Evolutionary conservation across 2,113 vertebrate genomes (phyloP).

Genomic region (Tricholaema leucomelas): DNA sequence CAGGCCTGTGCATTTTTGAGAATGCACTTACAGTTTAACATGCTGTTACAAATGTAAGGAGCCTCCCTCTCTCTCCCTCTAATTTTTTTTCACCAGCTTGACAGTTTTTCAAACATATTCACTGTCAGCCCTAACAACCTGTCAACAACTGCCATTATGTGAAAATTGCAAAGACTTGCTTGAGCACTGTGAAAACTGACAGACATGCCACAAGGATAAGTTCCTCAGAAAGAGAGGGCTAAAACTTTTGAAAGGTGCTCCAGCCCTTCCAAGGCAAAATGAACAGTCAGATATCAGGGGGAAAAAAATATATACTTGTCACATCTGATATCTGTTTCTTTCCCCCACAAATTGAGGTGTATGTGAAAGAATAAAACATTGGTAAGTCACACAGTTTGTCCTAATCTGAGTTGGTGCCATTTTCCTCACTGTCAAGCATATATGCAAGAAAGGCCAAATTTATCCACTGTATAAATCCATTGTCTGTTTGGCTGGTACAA

Average conservation of each 20-base stretch:
- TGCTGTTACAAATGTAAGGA: conserved; percentile 79
- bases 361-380: conserved; percentile 77
- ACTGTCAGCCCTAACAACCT: conserved; percentile 88
- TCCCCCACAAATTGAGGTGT: conserved; percentile 74
- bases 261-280: conserved; percentile 85
- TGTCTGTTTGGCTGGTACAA: background rate
- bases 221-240: conserved; percentile 82
- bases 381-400: conserved; percentile 59
- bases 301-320: conserved; percentile 80
- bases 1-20: conserved; percentile 63
- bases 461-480: background rate
- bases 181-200: conserved; percentile 89
- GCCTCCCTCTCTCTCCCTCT: conserved; percentile 73
- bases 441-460: background rate
- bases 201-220: conserved; percentile 92
- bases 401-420: conserved; percentile 40
- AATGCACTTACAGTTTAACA: conserved; percentile 72
- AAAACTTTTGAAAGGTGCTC: conserved; percentile 88
- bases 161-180: conserved; percentile 82
- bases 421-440: conserved; percentile 42
- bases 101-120: conserved; percentile 94
- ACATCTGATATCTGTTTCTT: conserved; percentile 84
- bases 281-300: conserved; percentile 87
- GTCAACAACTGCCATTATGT: conserved; percentile 88
- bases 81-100: conserved; percentile 87